Conservation (phyloP, 1,140 invertebrate species). For the Zeugodacus cucurbitae region DNA sequence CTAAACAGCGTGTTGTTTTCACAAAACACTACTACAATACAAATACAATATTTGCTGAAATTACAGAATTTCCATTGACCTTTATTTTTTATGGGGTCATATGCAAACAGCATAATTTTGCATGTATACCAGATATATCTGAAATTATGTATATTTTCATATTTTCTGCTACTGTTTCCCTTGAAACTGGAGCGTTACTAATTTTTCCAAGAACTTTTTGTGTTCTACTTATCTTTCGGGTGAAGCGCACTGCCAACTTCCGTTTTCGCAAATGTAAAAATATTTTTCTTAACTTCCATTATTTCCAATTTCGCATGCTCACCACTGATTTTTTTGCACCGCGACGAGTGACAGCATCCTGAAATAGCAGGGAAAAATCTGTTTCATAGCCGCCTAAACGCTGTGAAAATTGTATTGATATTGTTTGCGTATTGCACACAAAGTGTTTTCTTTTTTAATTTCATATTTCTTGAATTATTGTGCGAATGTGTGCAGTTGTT, state of each 20-base stretch:
- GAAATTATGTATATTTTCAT: not conserved
- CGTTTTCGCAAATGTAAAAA: not conserved
- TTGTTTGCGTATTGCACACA: not conserved
- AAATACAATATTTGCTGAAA: no score
- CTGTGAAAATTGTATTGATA: not conserved
- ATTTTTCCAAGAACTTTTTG: not conserved
- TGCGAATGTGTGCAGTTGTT: no score
- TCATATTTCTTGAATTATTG: no score
- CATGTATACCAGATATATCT: not conserved
- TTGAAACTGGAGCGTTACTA: not conserved
- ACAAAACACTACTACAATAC: no score
- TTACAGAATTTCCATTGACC: not conserved
- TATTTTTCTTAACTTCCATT: not conserved
- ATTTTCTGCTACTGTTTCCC: not conserved
- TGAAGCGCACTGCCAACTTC: not conserved
- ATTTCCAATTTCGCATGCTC: conserved; percentile 15
- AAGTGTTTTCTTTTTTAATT: not conserved
- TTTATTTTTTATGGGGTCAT: not conserved
- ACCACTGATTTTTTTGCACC: not conserved
- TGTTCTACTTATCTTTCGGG: not conserved
- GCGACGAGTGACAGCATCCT: not conserved
- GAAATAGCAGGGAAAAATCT: not conserved
- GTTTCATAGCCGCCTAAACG: not conserved
- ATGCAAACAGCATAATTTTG: not conserved
- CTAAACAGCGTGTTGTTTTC: not conserved